Base-by-base conservation (phyloP, 2,888 invertebrate genomes). In the Lochmaea capreae region DNA sequence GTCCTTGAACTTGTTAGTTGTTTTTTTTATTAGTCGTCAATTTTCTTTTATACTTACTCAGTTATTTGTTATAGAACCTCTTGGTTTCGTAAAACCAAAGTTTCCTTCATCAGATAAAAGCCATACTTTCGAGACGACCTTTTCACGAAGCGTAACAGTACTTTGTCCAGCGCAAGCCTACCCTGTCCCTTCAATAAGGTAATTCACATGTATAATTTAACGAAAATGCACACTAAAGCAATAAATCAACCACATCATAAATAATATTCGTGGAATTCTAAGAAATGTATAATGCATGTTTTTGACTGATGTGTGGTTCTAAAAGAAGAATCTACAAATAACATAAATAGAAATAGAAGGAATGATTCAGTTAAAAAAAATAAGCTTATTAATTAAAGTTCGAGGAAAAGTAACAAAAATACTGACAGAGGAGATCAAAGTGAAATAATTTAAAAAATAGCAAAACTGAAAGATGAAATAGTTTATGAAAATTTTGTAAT, bases 111-210 rank as follows among this genome's bases (percentile, higher is more conserved):
- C 90, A 88, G 92, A 91, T 87, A 92, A 91, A 85, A 90, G 90
- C 79, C 90, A 90, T 84, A 89, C 91, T 80, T 91, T 91, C 86
- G 90, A 91, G 74, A 84, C 83, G 46, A 84, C 87, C 78, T 82
- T 88, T 81, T 87, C 87, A 77, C 85, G 85, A 81, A 90, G 90
- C 84, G 88, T 92, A 81, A 92, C 93, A 62, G 85, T 94, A 77
- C 87, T 93, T 80, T 94, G 94, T 87, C 93, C 93, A 73, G 93
- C 93, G 22, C 94, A 94, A 87, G 93, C 92, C 39, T 94, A 91
- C 88, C 94, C 94, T 76, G 91, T 93, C 85, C 93, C 94, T 83
- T 87, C 90, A 79, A 91, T 91, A 90, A 92, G 93, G 93, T 94
- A 91, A 89, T 77, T 52, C 52, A 52, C 8, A 14, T 49, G 14